Base-by-base conservation (phyloP, 2,888 invertebrate genomes). In the Caprella mutica region DNA sequence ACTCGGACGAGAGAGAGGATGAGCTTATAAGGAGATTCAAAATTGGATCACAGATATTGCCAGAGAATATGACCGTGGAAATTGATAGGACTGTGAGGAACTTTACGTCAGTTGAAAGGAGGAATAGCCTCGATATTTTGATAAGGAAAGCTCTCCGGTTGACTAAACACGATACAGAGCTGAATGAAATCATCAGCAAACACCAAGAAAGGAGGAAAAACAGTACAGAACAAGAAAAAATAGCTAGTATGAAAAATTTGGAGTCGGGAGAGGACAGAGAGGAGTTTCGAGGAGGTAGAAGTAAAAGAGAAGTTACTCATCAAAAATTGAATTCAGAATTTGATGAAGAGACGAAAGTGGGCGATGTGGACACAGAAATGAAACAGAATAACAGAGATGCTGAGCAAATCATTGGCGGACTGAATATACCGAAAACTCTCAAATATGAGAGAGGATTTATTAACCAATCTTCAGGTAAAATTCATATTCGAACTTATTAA, bases 401-500 rank as follows among this genome's bases (percentile, higher is more conserved):
- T 2, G 33, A 46, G n/a, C 29, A 46, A 46, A 44, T 33, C 1
- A 30, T 55, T 30, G 46, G 46, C 12, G 44, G 43, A 21, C 26
- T 46, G n/a, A n/a, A 9, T 24, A 56, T 55, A 14, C 60, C 64
- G 2, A 53, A 57, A 14, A 58, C 56, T 3, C 23, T 64, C 23
- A 58, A 54, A 26, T 58, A 58, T 30, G 64, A 64, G 29, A 48
- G 64, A 68, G 79, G 78, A 1, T 75, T 74, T 2, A 72, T 83
- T 12, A 82, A 82, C 72, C 81, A 84, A 68, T 81, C 81, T 0
- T 80, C 78, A 0, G 46, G 52, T 9, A 51, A 55, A n/a, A n/a
- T n/a, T n/a, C n/a, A n/a, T n/a, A n/a, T n/a, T n/a, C n/a, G n/a
- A n/a, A n/a, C n/a, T n/a, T n/a, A n/a, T n/a, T n/a, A n/a, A n/a